Evolutionary conservation across 2,797 vertebrate genomes (phyloP).

Genomic region (Enteromius afrohamiltoni): DNA sequence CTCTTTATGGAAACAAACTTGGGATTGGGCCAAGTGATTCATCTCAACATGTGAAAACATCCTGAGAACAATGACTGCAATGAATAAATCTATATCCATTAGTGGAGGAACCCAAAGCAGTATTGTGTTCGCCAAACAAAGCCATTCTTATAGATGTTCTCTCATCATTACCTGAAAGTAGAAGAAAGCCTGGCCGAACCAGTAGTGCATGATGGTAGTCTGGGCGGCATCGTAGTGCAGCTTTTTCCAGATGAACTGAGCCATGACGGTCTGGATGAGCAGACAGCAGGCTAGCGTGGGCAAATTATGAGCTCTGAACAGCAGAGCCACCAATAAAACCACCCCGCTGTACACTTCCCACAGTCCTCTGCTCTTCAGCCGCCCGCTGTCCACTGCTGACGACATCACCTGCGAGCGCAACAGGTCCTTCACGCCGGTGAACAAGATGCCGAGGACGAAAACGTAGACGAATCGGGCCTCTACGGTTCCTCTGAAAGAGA

Average conservation of each 20-base stretch:
- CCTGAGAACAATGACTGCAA: background rate
- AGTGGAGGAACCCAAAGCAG: background rate
- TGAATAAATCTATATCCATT: background rate
- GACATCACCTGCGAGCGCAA: slow-evolving; percentile 86
- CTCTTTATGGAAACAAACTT: background rate
- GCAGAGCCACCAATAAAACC: slow-evolving; percentile 86
- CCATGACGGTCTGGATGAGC: slow-evolving; percentile 85
- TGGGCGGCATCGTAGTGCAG: slow-evolving; percentile 86
- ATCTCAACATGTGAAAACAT: background rate
- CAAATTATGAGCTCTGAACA: slow-evolving; percentile 92
- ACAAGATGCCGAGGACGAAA: slow-evolving; percentile 93
- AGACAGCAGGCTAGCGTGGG: slow-evolving; percentile 88
- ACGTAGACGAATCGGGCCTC: slow-evolving; percentile 95
- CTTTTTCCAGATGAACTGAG: slow-evolving; percentile 89
- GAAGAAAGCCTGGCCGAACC: slow-evolving; percentile 98
- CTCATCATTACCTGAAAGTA: slow-evolving; percentile 81
- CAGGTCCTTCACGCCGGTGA: slow-evolving; percentile 90
- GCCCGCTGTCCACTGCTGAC: slow-evolving; percentile 66
- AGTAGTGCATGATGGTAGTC: slow-evolving; percentile 93
- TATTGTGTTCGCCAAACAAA: background rate
- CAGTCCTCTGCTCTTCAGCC: slow-evolving; percentile 81
- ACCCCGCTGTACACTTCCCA: slow-evolving; percentile 92
- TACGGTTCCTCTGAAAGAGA: slow-evolving; percentile 84
- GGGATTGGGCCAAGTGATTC: background rate
- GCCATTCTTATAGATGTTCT: background rate